phyloP scores from a whole-genome alignment of 1,140 invertebrate species.

The Pinna nobilis region DNA sequence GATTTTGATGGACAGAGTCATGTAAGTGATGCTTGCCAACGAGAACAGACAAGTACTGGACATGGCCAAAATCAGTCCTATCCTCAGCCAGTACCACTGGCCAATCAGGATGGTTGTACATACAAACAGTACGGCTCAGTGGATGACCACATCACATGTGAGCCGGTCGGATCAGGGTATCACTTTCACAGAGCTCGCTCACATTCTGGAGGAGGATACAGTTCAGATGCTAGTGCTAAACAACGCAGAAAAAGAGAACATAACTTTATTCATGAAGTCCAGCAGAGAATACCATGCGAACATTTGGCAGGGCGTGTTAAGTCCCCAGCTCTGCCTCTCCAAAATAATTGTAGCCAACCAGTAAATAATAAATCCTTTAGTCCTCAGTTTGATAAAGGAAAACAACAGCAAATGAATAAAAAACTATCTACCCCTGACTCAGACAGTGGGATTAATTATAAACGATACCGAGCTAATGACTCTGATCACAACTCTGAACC shows the following conservation, averaged over 20 bases:
- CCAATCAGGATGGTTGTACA: conserved; percentile 32
- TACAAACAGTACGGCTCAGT: conserved; percentile 54
- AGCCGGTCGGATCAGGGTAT: conserved; percentile 25
- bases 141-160: conserved; percentile 43
- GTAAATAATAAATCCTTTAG: conserved; percentile 10
- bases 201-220: conserved; percentile 51
- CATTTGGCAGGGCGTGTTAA: neutral
- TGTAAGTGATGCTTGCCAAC: conserved; percentile 43
- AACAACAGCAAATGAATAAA: conserved; percentile 15
- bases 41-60: conserved; percentile 10
- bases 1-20: conserved; percentile 67
- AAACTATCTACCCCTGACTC: conserved; percentile 51
- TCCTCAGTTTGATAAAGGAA: conserved; percentile 7
- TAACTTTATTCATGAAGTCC: conserved; percentile 54
- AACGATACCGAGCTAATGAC: conserved; percentile 55
- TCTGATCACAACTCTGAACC: conserved; percentile 71
- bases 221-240: conserved; percentile 60
- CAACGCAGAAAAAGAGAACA: conserved; percentile 44
- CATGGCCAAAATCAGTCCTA: neutral
- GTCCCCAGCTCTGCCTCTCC: neutral
- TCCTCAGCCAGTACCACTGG: conserved; percentile 12
- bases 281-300: conserved; percentile 53
- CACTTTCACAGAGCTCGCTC: conserved; percentile 31
- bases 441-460: conserved; percentile 59
- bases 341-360: too few species aligned